phyloP scores from a whole-genome alignment of 2,797 vertebrate genomes.

The Momotus momota region DNA sequence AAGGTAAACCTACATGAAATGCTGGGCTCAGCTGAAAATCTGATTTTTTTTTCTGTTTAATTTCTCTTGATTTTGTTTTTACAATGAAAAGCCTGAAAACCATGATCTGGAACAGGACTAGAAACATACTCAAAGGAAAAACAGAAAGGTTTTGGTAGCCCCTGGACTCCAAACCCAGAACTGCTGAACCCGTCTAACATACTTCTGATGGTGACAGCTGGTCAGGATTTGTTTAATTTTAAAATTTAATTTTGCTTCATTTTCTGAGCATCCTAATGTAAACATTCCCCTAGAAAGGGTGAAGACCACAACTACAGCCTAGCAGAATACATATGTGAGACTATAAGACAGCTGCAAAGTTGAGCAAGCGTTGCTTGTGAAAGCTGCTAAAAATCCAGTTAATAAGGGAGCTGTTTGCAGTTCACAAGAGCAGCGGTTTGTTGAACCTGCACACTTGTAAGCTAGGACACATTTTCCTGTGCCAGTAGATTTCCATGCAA shows the following conservation, averaged over 20 bases:
- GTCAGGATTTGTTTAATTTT: not conserved
- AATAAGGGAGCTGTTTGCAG: not conserved
- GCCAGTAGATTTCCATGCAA: not conserved
- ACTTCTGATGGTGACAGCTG: not conserved
- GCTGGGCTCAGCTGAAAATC: not conserved
- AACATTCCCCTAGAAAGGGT: not conserved
- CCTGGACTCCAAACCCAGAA: not conserved
- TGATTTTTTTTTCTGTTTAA: rapidly evolving
- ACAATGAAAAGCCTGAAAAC: not conserved
- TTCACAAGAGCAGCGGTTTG: not conserved
- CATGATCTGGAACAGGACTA: not conserved
- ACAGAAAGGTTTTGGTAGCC: not conserved
- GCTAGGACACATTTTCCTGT: not conserved
- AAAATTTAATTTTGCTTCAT: not conserved
- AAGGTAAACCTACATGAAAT: not conserved
- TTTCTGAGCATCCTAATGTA: not conserved
- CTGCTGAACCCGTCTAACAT: not conserved
- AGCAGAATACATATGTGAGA: not conserved
- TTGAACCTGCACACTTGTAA: not conserved
- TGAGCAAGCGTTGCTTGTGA: not conserved
- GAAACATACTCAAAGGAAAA: not conserved
- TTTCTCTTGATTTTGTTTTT: not conserved
- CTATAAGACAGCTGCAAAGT: not conserved
- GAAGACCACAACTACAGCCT: not conserved
- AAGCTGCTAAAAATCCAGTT: not conserved